Conservation (phyloP, 2,113 vertebrate genomes). For the Desmodus rotundus region DNA sequence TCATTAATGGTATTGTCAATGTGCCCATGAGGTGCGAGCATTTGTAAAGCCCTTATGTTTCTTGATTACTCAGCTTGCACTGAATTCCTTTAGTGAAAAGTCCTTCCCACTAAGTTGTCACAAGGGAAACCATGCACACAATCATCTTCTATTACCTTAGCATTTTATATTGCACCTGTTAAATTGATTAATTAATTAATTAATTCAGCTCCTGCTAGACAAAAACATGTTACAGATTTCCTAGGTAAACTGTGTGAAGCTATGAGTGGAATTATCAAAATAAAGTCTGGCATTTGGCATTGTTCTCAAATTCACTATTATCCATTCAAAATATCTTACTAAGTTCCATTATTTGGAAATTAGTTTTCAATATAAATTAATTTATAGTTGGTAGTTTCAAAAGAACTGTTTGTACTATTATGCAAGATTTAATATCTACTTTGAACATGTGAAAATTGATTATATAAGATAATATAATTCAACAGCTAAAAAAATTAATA, state of each 20-base stretch:
- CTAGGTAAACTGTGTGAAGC: neutral
- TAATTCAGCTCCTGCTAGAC: neutral
- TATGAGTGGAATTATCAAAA: neutral
- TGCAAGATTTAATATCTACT: neutral
- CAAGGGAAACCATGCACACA: neutral
- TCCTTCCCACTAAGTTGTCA: neutral
- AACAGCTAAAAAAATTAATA: neutral
- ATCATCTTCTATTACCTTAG: neutral
- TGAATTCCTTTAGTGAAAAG: constrained; percentile 25
- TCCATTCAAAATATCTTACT: neutral
- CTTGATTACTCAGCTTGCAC: constrained; percentile 33
- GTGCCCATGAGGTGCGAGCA: neutral
- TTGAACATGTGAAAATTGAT: neutral
- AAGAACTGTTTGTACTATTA: neutral
- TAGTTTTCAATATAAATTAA: neutral
- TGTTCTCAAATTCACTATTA: neutral
- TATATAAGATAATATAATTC: neutral
- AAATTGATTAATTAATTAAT: neutral
- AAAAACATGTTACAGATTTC: neutral
- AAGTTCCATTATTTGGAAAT: neutral
- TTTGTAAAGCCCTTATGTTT: constrained; percentile 20
- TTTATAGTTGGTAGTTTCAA: neutral
- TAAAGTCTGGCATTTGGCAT: neutral
- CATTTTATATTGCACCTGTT: neutral
- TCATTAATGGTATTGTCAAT: constrained; percentile 41